Base-by-base conservation (phyloP, 2,797 vertebrate genomes). In the Tolypeutes matacus region DNA sequence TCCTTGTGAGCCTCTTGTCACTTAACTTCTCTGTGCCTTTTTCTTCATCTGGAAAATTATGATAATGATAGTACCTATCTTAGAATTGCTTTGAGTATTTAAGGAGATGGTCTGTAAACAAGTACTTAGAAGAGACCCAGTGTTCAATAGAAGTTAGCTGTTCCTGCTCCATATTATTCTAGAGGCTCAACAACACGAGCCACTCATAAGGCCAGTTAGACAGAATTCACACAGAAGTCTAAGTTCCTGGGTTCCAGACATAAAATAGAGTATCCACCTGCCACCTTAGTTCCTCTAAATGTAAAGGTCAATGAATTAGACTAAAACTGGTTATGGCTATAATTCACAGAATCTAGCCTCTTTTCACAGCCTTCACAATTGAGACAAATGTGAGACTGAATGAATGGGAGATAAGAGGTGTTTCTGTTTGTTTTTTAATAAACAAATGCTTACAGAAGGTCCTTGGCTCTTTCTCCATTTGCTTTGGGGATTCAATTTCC, bases 401-500 rank as follows among this genome's bases (percentile, higher is more conserved):
- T 29, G 84, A 93, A 53, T 92, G 86, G 65, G 69, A 73, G 39
- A 73, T 58, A 91, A 92, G 64, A 93, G 21, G 77, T 64, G 46
- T 11, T 90, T 53, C 18, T 56, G 53, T 18, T 27, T 60, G 69
- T 87, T 90, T 78, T 95, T 34, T 23, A 39, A 56, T 77, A 82
- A 92, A 72, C 62, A 83, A 92, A 76, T 94, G 64, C 93, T 93
- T 77, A 75, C 13, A 93, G 46, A 72, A 83, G 65, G 3, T 96
- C 86, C 88, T 88, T 89, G 75, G 18, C 5, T 93, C 51, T 81
- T 89, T 96, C 83, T 91, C 96, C 0, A 0, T 94, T 96, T 86
- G 64, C 64, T 75, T 17, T 15, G 14, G 29, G 11, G 13, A 93
- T 97, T 94, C 93, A 82, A 96, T 96, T 95, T 98, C 82, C 53